These are phyloP conservation scores for Acholoe squamosa DNA, from an alignment of 2,888 invertebrate species.

Conservation along the genomic window DNA sequence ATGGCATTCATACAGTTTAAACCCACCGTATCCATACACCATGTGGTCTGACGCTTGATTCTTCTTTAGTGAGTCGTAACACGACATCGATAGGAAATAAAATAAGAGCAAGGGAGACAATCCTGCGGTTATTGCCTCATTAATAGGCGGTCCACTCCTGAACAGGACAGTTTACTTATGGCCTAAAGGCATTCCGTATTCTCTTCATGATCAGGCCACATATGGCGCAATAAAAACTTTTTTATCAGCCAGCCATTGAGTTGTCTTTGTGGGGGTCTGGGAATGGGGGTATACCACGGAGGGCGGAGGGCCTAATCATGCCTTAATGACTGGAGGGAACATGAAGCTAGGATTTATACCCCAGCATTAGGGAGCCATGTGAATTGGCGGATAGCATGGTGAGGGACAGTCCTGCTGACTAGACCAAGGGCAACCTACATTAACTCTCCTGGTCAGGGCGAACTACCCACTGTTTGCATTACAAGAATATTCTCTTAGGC, in stretches of 20 bases:
- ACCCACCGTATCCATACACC: too few relatives aligned
- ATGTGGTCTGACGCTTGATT: too few relatives aligned
- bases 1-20: too few relatives aligned
- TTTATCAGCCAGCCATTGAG: background rate
- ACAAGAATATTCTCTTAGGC: too few relatives aligned
- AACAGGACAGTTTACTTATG: too few relatives aligned
- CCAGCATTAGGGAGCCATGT: background rate
- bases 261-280: background rate
- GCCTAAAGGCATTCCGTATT: background rate
- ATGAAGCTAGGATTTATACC: background rate
- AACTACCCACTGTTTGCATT: too few relatives aligned
- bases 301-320: background rate
- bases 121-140: too few relatives aligned
- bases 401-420: background rate
- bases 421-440: background rate
- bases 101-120: too few relatives aligned
- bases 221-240: background rate
- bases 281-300: background rate
- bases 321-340: background rate
- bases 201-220: background rate
- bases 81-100: too few relatives aligned
- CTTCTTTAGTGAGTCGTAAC: too few relatives aligned
- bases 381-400: background rate
- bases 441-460: background rate
- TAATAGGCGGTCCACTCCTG: too few relatives aligned